A percentile compares a stretch with the other conserved stretches of the same genome.
phyloP scores from a whole-genome alignment of 2,113 vertebrate species.

The Egretta garzetta region DNA sequence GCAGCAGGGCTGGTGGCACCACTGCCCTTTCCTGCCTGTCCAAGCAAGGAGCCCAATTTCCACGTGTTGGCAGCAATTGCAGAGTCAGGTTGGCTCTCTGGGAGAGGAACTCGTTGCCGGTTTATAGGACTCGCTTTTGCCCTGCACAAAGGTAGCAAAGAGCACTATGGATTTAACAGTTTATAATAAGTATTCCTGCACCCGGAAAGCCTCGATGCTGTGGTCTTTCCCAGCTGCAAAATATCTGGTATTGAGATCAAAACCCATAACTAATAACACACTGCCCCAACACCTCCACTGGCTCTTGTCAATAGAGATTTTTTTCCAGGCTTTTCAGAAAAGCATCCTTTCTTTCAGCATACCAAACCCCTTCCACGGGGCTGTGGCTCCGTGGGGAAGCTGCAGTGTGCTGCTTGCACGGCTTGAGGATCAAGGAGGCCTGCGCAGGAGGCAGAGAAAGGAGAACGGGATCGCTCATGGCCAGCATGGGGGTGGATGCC shows the following conservation, averaged over 20 bases:
- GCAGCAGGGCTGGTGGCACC: not conserved
- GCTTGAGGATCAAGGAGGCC: not conserved
- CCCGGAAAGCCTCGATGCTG: not conserved
- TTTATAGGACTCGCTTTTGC: rapidly evolving
- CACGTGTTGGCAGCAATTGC: not conserved
- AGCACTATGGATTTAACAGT: not conserved
- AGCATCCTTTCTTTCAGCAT: not conserved
- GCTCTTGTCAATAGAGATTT: not conserved
- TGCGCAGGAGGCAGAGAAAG: no score
- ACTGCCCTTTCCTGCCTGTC: not conserved
- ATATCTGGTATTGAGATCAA: not conserved
- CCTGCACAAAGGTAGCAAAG: not conserved
- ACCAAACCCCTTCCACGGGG: not conserved
- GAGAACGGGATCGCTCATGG: not conserved
- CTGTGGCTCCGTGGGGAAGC: not conserved
- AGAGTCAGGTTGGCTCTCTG: not conserved
- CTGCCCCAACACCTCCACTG: not conserved
- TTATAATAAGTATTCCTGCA: not conserved
- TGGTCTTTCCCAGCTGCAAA: not conserved
- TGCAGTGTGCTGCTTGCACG: not conserved
- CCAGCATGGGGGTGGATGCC: not conserved
- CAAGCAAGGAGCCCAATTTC: not conserved
- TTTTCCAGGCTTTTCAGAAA: not conserved
- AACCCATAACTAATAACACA: not conserved
- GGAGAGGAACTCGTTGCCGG: rapidly evolving